Evolutionary conservation across 1,140 invertebrate genomes (phyloP), one percentile per base, ranked within the genome.

Genomic region (Acromyrmex heyeri): DNA sequence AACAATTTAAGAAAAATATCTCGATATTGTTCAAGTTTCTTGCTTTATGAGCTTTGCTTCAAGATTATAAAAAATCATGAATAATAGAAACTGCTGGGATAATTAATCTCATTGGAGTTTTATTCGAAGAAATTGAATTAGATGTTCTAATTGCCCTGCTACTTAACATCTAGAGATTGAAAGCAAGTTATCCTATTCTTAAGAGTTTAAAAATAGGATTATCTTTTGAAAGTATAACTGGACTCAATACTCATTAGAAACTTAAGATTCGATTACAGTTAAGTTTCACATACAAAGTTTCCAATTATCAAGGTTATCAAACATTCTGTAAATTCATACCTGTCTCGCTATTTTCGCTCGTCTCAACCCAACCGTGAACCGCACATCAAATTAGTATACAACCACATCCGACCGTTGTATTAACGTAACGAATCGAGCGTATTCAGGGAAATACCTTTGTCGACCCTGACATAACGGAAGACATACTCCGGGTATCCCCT

Each of bases 341-440:
- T 38, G 65, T 81, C 65, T 70, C 64, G 78, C 64, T 69, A 81
- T 57, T 81, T 81, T 81, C 34, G 70, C 44, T 70, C 64, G 65
- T 70, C 64, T 81, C 65, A 57, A 70, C 21, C 78, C 78, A 57
- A 81, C 64, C 78, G 78, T 81, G 64, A 81, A 81, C 65, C 50
- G 65, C 78, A n/a, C 50, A 50, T 70, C 50, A 57, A 81, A 81
- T 81, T 81, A 81, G 21, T 21, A 48, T 81, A 48, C 65, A 34
- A 10, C 7, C n/a, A n/a, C 24, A 10, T 6, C 1, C 27, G 53
- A 81, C 78, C 78, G 78, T 81, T 81, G 70, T 30, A 34, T 81
- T 81, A 81, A 81, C 78, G 78, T 55, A 81, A 81, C 64, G 64
- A 81, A 81, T 81, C 78, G 78, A 81, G 30, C 78, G 53, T 81